These are phyloP conservation scores for Drosophila insularis DNA, from an alignment of 1,140 invertebrate species.

Conservation along the genomic window DNA sequence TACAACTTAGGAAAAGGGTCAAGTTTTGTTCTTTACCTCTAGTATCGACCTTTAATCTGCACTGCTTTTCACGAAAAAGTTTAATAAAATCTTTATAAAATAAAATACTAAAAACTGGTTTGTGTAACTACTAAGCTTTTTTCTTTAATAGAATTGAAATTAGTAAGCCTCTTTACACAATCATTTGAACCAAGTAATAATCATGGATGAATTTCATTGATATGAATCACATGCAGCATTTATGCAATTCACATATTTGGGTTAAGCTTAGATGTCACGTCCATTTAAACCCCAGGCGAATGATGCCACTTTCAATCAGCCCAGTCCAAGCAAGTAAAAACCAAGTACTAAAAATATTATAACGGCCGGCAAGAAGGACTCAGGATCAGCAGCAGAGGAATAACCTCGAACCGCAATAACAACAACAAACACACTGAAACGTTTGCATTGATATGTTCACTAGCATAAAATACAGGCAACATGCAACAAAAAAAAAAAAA, in stretches of 20 bases:
- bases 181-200: no score
- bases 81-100: no score
- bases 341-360: conserved; percentile 12
- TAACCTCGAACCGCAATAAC: conserved; percentile 35
- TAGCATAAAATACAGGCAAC: conserved; percentile 52
- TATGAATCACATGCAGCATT: no score
- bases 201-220: no score
- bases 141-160: no score
- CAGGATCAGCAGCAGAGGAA: neutral
- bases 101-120: no score
- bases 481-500: conserved; percentile 37
- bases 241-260: neutral
- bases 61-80: no score
- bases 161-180: no score
- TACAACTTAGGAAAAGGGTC: no score
- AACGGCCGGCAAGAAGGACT: neutral
- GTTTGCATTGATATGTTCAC: conserved; percentile 65
- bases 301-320: neutral
- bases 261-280: neutral
- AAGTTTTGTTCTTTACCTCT: no score
- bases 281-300: neutral
- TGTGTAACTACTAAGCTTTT: no score
- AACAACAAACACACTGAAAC: conserved; percentile 28
- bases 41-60: no score
- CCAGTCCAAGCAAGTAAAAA: neutral